Evolutionary conservation across 2,888 invertebrate species (phyloP), one percentile per base, ranked within the genome.

Genomic region (Punctoribates punctum): DNA sequence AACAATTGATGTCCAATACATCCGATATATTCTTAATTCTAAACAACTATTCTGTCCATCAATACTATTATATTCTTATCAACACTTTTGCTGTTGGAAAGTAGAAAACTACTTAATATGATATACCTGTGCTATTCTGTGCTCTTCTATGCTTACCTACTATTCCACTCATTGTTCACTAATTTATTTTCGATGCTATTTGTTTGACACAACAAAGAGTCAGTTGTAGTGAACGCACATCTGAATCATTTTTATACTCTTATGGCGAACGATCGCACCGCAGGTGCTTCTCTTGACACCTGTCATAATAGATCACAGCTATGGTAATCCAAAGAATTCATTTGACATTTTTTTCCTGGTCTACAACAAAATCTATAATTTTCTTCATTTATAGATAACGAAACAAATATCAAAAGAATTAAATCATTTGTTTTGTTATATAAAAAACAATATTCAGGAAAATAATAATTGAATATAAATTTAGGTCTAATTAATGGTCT

Each of bases 261-360:
- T 15, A 8, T 20, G 13, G 9, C 60, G 17, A 17, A 20, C 25
- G 60, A 34, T 42, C 38, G 73, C 29, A 73, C 51, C n/a, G 76
- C 76, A 46, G 76, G 70, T 70, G 70, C 70, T 38, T 70, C 42
- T 42, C 70, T 70, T 70, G 70, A 70, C 70, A 70, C 70, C 70
- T 70, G 70, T 70, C 70, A 70, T 70, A 15, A 70, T 70, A 70
- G 70, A 70, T 70, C 70, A 70, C n/a, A 70, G 70, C 70, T 20
- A 42, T 23, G 70, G 70, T 70, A 70, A 70, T 70, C 42, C 70
- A 70, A 70, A 17, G 9, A 20, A 70, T 70, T 38, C 70, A 42
- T 42, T 23, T 34, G 38, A 38, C 34, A 70, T 42, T 34, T 42
- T 29, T 46, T 20, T 70, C n/a, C 23, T 15, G 23, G 20, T 46